Conservation (phyloP, 2,797 vertebrate species). For the Diglossa cyanea region DNA sequence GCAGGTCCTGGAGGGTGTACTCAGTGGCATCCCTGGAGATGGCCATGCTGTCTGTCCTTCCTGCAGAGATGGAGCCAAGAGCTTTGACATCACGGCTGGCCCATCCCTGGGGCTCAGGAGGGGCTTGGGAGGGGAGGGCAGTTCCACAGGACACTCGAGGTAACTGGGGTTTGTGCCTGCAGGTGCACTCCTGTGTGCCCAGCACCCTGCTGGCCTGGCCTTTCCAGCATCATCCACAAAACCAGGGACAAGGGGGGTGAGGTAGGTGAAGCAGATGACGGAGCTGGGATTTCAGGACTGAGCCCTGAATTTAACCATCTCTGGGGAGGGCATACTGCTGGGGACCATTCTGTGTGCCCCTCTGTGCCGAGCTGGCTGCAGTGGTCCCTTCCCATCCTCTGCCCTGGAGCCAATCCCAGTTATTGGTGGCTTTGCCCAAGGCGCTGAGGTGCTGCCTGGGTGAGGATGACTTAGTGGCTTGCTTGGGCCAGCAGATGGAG, state of each 20-base stretch:
- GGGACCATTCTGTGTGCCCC: not conserved
- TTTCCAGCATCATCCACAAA: not conserved
- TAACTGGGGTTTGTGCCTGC: not conserved
- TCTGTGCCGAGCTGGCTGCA: not conserved
- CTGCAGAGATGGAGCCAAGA: constrained; percentile 69
- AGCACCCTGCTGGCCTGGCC: not conserved
- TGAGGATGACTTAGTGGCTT: not conserved
- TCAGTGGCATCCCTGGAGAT: constrained; percentile 87
- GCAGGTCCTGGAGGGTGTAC: constrained; percentile 83
- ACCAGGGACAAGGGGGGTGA: not conserved
- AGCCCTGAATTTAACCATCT: not conserved
- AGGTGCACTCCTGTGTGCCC: not conserved
- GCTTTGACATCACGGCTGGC: not conserved
- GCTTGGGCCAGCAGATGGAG: fast-evolving
- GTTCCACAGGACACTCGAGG: not conserved
- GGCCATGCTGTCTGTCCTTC: constrained; percentile 86
- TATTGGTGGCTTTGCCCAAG: not conserved
- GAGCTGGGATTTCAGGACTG: not conserved
- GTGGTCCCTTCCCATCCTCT: not conserved
- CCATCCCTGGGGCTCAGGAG: not conserved
- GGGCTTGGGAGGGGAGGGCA: not conserved
- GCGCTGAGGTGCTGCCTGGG: not conserved
- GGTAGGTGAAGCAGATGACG: fast-evolving
- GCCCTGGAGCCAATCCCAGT: not conserved
- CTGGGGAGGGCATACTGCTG: not conserved